Evolutionary conservation across 2,113 vertebrate genomes (phyloP).

Genomic region (Delphinapterus leucas): DNA sequence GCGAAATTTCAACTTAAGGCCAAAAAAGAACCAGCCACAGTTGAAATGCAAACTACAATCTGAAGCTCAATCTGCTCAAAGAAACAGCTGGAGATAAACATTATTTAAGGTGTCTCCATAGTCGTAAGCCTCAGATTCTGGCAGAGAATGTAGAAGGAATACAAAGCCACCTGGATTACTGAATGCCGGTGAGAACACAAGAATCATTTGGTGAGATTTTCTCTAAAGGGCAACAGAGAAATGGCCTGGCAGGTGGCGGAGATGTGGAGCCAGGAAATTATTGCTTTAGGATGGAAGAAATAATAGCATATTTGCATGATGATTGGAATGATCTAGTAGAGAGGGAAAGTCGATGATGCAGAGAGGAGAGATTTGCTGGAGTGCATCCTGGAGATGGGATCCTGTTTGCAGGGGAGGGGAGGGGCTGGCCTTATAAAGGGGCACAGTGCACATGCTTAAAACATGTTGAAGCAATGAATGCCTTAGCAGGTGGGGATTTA

Average conservation of each 20-base stretch:
- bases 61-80: not conserved
- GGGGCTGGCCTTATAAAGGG: not conserved
- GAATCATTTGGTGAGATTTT: not conserved
- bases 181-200: not conserved
- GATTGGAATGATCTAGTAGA: not conserved
- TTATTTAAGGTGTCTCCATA: not conserved
- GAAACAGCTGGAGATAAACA: not conserved
- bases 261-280: not conserved
- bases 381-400: not conserved
- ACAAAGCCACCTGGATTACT: not conserved
- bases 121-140: not conserved
- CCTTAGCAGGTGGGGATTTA: not conserved
- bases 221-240: not conserved
- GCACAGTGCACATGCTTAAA: not conserved
- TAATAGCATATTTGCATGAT: not conserved
- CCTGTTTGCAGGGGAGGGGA: not conserved
- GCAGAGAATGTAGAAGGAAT: not conserved
- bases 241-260: not conserved
- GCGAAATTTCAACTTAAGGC: not conserved
- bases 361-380: not conserved
- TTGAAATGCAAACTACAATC: not conserved
- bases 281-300: not conserved
- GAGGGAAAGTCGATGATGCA: not conserved
- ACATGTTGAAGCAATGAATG: not conserved
- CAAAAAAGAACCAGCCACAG: not conserved